Evolutionary conservation across 2,888 invertebrate species (phyloP).

Genomic region (Eremobia ochroleuca): DNA sequence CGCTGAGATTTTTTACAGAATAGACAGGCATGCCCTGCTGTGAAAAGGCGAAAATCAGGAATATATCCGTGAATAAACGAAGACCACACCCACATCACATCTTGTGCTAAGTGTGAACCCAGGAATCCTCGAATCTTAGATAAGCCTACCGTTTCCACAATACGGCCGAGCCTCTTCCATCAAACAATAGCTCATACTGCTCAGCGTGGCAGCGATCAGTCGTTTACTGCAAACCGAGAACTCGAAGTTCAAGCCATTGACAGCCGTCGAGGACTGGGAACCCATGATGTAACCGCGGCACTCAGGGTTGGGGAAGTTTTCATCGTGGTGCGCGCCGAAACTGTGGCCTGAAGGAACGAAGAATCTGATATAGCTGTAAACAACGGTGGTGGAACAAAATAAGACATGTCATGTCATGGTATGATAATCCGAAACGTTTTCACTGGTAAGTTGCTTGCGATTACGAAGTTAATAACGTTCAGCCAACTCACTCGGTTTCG

Average conservation of each 20-base stretch:
- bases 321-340: conserved; percentile 90
- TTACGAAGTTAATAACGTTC: background rate
- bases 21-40: background rate
- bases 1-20: too few relatives aligned
- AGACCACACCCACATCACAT: background rate
- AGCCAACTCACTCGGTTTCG: conserved; percentile 10
- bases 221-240: conserved; percentile 89
- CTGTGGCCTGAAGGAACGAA: conserved; percentile 84
- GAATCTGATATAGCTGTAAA: background rate
- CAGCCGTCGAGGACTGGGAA: conserved; percentile 82
- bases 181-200: conserved; percentile 89
- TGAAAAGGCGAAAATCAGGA: background rate
- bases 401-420: background rate
- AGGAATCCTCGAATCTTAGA: background rate
- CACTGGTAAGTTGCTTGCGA: background rate
- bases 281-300: conserved; percentile 89
- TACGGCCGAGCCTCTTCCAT: conserved; percentile 83
- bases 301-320: conserved; percentile 82
- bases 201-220: conserved; percentile 84
- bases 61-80: background rate
- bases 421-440: background rate
- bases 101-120: background rate
- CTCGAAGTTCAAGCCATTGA: conserved; percentile 78
- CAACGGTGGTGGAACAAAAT: background rate
- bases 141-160: conserved; percentile 88